phyloP scores from a whole-genome alignment of 2,797 vertebrate genomes.

The Pteropus rufus region DNA sequence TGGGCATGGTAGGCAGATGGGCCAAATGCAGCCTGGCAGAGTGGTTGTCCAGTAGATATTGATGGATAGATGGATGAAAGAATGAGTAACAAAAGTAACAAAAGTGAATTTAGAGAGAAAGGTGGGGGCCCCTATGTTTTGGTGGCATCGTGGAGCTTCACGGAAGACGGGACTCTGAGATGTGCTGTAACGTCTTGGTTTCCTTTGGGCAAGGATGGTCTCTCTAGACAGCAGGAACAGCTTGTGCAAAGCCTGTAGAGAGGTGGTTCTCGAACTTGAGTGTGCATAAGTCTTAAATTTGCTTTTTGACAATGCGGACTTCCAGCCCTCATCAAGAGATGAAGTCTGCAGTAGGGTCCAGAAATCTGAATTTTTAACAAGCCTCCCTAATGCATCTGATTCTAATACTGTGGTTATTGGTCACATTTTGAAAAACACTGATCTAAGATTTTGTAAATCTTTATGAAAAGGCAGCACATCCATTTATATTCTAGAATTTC shows the following conservation, averaged over 20 bases:
- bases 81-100: not conserved
- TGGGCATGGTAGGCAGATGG: not conserved
- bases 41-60: not conserved
- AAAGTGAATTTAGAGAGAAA: not conserved
- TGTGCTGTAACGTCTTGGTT: not conserved
- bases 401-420: not conserved
- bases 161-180: not conserved
- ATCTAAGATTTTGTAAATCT: not conserved
- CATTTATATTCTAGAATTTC: not conserved
- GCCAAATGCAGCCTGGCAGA: not conserved
- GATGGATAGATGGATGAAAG: not conserved
- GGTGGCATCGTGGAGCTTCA: not conserved
- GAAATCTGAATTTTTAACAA: not conserved
- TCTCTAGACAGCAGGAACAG: not conserved
- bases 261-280: not conserved
- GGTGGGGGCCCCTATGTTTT: not conserved
- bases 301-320: not conserved
- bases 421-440: not conserved
- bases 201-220: not conserved
- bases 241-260: not conserved
- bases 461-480: not conserved
- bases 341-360: not conserved
- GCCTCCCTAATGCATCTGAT: not conserved
- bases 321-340: not conserved
- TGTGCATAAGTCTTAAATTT: not conserved